Evolutionary conservation across 2,888 invertebrate species (phyloP).

Genomic region (Pachliopta kotzebuea): DNA sequence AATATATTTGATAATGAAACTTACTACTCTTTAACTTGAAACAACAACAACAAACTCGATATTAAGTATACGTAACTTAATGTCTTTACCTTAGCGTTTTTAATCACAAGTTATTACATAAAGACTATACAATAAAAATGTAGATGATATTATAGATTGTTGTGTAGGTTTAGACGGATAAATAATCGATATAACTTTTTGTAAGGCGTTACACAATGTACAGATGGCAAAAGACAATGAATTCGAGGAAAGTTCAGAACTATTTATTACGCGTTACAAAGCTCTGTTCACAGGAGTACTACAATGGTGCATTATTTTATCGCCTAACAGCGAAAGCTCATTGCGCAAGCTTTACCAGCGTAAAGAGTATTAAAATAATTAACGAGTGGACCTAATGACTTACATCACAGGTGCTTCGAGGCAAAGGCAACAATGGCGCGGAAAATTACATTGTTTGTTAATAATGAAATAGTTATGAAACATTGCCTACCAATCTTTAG

Average conservation of each 20-base stretch:
- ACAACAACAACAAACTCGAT: too few species aligned
- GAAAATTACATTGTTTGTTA: slow-evolving; percentile 34
- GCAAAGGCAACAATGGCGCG: slow-evolving; percentile 44
- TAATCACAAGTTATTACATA: background rate
- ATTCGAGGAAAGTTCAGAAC: slow-evolving; percentile 51
- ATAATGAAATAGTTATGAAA: slow-evolving; percentile 22
- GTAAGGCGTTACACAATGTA: slow-evolving; percentile 38
- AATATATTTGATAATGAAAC: too few species aligned
- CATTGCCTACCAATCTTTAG: slow-evolving; percentile 1
- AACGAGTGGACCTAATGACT: slow-evolving; percentile 67
- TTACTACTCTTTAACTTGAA: too few species aligned
- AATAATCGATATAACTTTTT: slow-evolving; percentile 15
- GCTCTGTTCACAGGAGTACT: slow-evolving; percentile 56
- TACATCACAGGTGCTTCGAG: slow-evolving; percentile 58
- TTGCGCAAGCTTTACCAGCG: slow-evolving; percentile 58
- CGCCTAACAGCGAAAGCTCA: slow-evolving; percentile 59
- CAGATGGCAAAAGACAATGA: slow-evolving; percentile 48
- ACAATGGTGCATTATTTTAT: slow-evolving; percentile 75
- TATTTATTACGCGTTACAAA: slow-evolving; percentile 60
- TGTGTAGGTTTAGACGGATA: slow-evolving; percentile 15
- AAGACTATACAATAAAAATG: slow-evolving; percentile 1
- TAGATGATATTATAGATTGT: slow-evolving; percentile 7
- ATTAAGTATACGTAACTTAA: background rate
- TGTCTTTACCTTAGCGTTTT: background rate
- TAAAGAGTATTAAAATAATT: slow-evolving; percentile 73